Percentiles rank a stretch among this genome's conserved stretches.
Conservation (phyloP, 2,888 invertebrate genomes). For the Pimpla rufipes region DNA sequence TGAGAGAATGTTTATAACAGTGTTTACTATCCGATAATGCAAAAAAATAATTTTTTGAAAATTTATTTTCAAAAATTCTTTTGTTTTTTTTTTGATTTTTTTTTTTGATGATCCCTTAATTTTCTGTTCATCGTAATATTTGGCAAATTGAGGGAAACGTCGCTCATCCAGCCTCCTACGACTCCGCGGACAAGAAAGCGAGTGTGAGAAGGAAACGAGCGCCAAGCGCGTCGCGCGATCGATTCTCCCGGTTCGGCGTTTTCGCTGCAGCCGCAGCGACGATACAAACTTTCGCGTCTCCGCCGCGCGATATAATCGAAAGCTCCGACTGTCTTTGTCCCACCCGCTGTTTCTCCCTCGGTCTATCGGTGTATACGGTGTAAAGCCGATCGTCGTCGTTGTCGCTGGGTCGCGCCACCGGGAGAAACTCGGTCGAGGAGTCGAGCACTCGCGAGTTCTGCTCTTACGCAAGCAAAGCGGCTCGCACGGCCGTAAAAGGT, state of each 20-base stretch:
- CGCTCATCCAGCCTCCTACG: no score
- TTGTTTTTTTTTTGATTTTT: no score
- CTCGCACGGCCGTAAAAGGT: conserved; percentile 66
- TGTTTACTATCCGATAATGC: no score
- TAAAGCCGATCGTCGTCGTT: conserved; percentile 57
- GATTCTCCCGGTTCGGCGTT: conserved; percentile 5
- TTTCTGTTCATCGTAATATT: no score
- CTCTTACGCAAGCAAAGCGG: conserved; percentile 65
- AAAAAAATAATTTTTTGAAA: no score
- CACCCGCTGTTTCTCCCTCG: not conserved
- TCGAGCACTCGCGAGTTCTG: conserved; percentile 41
- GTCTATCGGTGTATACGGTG: conserved; percentile 21
- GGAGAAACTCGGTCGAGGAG: conserved; percentile 65
- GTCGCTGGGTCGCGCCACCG: conserved; percentile 37
- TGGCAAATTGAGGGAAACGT: no score
- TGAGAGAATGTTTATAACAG: no score
- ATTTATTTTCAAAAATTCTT: no score
- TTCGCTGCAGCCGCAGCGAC: conserved; percentile 12
- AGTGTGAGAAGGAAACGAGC: no score
- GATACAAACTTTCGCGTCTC: conserved; percentile 59
- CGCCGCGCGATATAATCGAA: conserved; percentile 50
- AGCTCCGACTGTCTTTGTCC: conserved; percentile 25
- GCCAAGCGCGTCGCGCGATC: not conserved
- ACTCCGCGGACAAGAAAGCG: no score
- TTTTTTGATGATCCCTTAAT: no score